Evolutionary conservation across 1,140 invertebrate genomes (phyloP).

Genomic region (Parasteatoda tepidariorum): DNA sequence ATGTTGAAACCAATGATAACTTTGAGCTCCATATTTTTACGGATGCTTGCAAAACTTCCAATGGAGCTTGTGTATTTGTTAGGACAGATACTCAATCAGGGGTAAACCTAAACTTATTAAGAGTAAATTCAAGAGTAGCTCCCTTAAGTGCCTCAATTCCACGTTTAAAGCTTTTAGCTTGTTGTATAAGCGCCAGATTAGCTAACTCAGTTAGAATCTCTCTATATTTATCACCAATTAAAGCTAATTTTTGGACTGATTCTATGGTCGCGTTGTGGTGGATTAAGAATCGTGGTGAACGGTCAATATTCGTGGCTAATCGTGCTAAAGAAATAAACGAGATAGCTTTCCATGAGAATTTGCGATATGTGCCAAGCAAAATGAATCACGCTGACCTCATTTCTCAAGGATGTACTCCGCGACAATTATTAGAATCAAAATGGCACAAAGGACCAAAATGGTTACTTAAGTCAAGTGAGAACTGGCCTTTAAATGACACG

Average conservation of each 20-base stretch:
- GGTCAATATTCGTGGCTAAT: background rate
- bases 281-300: background rate
- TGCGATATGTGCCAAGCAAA: background rate
- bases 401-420: background rate
- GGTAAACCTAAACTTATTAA: background rate
- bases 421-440: background rate
- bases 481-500: background rate
- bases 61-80: constrained; percentile 7
- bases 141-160: background rate
- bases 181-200: background rate
- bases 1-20: background rate
- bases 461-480: background rate
- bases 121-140: background rate
- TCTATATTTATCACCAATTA: background rate
- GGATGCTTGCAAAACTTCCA: constrained; percentile 6
- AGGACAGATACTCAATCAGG: background rate
- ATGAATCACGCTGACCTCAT: background rate
- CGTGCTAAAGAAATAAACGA: background rate
- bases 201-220: background rate
- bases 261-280: background rate
- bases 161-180: background rate
- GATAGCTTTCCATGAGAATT: background rate
- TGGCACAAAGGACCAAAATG: background rate
- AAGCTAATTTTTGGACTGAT: background rate
- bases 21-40: constrained; percentile 1